phyloP scores from a whole-genome alignment of 1,140 invertebrate species.

The Alviniconcha marisindica region DNA sequence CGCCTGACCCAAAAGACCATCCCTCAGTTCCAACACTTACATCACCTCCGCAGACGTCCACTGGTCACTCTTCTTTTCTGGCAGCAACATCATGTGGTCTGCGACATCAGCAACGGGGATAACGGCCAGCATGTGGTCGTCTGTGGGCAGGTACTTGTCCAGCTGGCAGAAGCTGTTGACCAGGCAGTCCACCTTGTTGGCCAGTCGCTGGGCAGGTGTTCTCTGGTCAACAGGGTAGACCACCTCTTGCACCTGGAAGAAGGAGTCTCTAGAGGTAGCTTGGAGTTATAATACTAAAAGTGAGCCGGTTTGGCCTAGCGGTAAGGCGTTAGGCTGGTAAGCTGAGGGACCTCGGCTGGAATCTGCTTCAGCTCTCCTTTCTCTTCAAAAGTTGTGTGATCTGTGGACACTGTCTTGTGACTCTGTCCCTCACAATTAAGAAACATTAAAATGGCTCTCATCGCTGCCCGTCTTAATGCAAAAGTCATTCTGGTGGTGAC shows the following conservation, averaged over 20 bases:
- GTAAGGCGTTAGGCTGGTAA: too few species aligned
- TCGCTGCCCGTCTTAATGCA: too few species aligned
- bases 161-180: not conserved
- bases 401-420: too few species aligned
- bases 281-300: too few species aligned
- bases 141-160: not conserved
- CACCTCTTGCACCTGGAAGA: conserved; percentile 7
- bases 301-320: too few species aligned
- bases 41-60: not conserved
- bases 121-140: not conserved
- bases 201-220: not conserved
- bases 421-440: too few species aligned
- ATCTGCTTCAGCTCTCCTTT: too few species aligned
- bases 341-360: too few species aligned
- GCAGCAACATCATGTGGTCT: not conserved
- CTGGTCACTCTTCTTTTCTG: not conserved
- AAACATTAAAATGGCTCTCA: too few species aligned
- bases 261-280: not conserved
- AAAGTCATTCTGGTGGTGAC: too few species aligned
- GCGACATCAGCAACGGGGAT: not conserved
- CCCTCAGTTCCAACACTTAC: not conserved
- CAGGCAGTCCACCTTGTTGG: not conserved
- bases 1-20: not conserved
- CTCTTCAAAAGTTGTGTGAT: too few species aligned
- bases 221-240: conserved; percentile 1